phyloP scores from a whole-genome alignment of 2,888 invertebrate genomes.

The Caenorhabditis parvicauda region DNA sequence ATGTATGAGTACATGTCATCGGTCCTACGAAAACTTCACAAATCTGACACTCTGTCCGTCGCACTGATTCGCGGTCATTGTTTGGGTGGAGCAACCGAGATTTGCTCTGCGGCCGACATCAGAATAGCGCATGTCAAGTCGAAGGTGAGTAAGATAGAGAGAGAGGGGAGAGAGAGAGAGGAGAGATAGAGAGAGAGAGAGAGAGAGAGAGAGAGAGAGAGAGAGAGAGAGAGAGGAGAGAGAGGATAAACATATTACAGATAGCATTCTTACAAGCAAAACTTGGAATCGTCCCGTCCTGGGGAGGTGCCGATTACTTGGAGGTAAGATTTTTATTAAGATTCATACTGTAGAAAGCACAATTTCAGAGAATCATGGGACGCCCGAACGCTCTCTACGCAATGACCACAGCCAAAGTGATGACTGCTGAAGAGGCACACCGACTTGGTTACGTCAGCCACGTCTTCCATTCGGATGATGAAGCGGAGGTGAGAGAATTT shows the following conservation, averaged over 20 bases:
- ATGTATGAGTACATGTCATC: slow-evolving; percentile 37
- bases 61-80: slow-evolving; percentile 34
- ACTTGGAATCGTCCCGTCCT: slow-evolving; percentile 40
- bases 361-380: slow-evolving; percentile 18
- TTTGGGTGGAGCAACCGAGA: slow-evolving; percentile 41
- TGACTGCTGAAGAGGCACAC: slow-evolving; percentile 25
- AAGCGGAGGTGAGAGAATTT: slow-evolving; percentile 21
- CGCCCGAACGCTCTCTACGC: slow-evolving; percentile 15
- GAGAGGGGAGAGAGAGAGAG: no score
- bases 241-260: no score
- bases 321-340: slow-evolving; percentile 1
- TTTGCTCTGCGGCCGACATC: slow-evolving; percentile 32
- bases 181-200: no score
- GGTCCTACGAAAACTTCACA: slow-evolving; percentile 12
- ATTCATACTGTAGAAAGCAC: neutral
- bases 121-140: slow-evolving; percentile 27
- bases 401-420: slow-evolving; percentile 22
- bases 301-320: slow-evolving; percentile 38
- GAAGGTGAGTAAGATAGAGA: slow-evolving; percentile 9
- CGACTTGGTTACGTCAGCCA: slow-evolving; percentile 26
- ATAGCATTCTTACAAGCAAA: slow-evolving; percentile 35
- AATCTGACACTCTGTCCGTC: slow-evolving; percentile 21
- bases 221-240: no score
- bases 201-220: no score
- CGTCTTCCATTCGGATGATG: slow-evolving; percentile 27